Conservation (phyloP, 2,113 vertebrate genomes). For the Lasiurus cinereus region DNA sequence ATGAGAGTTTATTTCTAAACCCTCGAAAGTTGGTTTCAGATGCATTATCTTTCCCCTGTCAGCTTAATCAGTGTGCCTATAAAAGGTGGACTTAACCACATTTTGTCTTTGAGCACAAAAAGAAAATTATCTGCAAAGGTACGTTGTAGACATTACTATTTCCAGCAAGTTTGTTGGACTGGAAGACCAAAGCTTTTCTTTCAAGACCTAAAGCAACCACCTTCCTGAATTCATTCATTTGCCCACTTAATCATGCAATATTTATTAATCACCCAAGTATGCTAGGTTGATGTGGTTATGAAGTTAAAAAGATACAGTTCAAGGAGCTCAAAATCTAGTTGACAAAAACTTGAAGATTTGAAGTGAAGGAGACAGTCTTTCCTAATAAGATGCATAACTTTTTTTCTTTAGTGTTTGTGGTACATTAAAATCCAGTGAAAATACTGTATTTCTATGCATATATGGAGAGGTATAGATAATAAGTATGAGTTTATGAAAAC, state of each 20-base stretch:
- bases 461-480: not conserved
- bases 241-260: not conserved
- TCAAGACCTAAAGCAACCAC: not conserved
- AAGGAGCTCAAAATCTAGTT: not conserved
- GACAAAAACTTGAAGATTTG: not conserved
- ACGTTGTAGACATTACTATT: rapidly evolving
- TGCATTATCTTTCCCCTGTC: constrained; percentile 56
- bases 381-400: not conserved
- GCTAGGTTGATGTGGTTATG: not conserved
- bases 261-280: not conserved
- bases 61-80: not conserved
- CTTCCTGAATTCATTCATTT: not conserved
- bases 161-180: not conserved
- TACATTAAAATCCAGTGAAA: not conserved
- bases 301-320: not conserved
- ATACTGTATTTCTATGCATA: not conserved
- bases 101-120: constrained; percentile 40
- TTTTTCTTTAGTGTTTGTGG: not conserved
- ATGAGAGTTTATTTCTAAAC: constrained; percentile 83
- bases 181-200: constrained; percentile 15
- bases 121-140: constrained; percentile 25
- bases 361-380: not conserved
- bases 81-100: not conserved
- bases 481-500: not conserved
- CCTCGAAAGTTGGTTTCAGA: constrained; percentile 76